phyloP scores from a whole-genome alignment of 2,797 vertebrate species.

The Acipenser oxyrinchus region DNA sequence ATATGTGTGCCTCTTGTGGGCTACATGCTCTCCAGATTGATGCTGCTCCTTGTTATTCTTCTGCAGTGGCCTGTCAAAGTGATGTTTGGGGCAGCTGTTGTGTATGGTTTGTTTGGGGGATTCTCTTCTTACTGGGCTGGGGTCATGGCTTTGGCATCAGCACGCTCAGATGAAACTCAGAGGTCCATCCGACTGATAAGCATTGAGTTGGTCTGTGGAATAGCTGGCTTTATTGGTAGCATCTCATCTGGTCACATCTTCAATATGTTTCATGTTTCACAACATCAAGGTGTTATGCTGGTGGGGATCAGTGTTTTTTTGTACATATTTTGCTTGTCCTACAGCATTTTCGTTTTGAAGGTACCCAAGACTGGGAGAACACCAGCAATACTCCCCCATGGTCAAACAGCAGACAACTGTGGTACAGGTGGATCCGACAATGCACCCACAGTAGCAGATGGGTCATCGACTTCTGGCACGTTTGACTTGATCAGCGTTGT shows the following conservation, averaged over 20 bases:
- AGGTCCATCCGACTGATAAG: slow-evolving; percentile 70
- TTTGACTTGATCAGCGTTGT: slow-evolving; percentile 38
- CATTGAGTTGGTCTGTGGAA: slow-evolving; percentile 75
- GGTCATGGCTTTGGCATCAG: slow-evolving; percentile 74
- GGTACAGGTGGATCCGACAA: too few species aligned
- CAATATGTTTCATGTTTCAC: slow-evolving; percentile 41
- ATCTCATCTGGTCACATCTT: slow-evolving; percentile 82
- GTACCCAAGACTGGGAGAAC: slow-evolving; percentile 29
- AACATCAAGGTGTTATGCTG: slow-evolving; percentile 61
- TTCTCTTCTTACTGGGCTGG: slow-evolving; percentile 77
- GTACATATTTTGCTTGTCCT: slow-evolving; percentile 62
- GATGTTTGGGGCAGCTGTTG: slow-evolving; percentile 66
- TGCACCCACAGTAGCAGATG: too few species aligned
- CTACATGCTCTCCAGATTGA: slow-evolving; percentile 63
- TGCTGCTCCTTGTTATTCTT: slow-evolving; percentile 68
- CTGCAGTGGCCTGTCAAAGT: slow-evolving; percentile 62
- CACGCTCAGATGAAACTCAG: slow-evolving; percentile 49
- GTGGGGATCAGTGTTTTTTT: slow-evolving; percentile 58
- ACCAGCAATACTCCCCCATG: too few species aligned
- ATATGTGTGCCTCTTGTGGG: slow-evolving; percentile 69
- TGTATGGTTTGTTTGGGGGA: slow-evolving; percentile 73
- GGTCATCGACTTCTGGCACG: neutral
- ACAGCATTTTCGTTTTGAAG: slow-evolving; percentile 59
- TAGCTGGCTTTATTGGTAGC: slow-evolving; percentile 76
- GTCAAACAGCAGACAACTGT: too few species aligned